Conservation (phyloP, 2,113 vertebrate species). For the Etia nguti region DNA sequence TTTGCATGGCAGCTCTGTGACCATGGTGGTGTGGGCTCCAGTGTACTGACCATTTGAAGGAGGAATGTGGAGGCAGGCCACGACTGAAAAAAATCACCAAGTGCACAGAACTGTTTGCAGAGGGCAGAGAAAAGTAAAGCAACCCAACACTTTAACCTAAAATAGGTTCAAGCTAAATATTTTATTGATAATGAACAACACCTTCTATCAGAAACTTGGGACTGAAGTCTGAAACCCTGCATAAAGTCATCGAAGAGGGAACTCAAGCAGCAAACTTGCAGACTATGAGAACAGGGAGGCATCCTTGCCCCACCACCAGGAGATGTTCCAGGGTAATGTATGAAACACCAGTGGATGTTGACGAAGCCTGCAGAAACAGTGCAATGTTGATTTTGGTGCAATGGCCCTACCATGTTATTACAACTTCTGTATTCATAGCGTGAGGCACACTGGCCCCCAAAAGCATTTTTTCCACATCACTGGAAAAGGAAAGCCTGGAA, state of each 20-base stretch:
- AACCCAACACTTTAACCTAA: neutral
- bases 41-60: neutral
- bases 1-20: neutral
- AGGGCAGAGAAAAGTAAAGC: neutral
- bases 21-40: neutral
- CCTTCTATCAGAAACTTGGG: neutral
- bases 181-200: neutral
- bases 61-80: neutral
- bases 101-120: neutral
- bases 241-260: accelerated
- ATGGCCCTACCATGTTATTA: neutral
- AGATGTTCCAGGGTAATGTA: neutral
- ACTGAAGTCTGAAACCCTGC: neutral
- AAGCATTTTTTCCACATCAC: neutral
- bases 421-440: neutral
- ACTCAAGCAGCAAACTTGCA: neutral
- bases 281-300: neutral
- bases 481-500: neutral
- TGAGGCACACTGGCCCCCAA: neutral
- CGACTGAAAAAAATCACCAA: neutral
- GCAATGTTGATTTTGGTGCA: neutral
- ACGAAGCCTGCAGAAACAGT: neutral
- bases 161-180: neutral
- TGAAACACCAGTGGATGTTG: neutral
- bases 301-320: neutral